A percentile compares a stretch with the other conserved stretches of the same genome.
phyloP scores from a whole-genome alignment of 2,797 vertebrate genomes.

The Echiichthys vipera region DNA sequence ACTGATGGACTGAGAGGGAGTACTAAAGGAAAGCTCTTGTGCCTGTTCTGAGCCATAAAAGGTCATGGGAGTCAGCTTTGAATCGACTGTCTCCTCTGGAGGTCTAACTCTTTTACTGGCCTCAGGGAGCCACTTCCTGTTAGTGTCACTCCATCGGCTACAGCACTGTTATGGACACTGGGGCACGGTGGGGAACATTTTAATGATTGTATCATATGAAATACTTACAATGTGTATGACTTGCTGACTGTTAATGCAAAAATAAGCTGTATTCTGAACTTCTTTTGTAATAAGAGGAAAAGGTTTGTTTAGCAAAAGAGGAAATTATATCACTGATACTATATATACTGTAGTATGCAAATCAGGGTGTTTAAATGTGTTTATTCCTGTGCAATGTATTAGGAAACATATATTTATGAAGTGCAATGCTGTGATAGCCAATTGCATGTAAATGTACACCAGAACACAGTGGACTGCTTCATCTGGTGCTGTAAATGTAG shows the following conservation, averaged over 20 bases:
- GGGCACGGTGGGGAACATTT: conserved; percentile 39
- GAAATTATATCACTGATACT: conserved; percentile 38
- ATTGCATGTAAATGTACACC: conserved; percentile 70
- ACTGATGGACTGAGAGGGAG: conserved; percentile 45
- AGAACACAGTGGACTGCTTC: conserved; percentile 51
- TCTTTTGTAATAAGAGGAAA: conserved; percentile 49
- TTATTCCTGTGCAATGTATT: conserved; percentile 56
- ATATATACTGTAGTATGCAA: conserved; percentile 58
- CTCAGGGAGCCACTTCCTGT: conserved; percentile 52
- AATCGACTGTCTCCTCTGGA: conserved; percentile 26
- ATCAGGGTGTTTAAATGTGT: conserved; percentile 64
- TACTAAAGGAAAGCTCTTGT: conserved; percentile 35
- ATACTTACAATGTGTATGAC: conserved; percentile 71
- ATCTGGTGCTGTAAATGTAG: conserved; percentile 44
- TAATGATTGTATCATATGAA: conserved; percentile 57
- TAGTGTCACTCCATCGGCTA: conserved; percentile 58
- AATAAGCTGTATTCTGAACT: conserved; percentile 67
- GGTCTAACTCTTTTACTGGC: conserved; percentile 38
- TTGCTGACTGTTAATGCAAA: conserved; percentile 78
- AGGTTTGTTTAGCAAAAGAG: conserved; percentile 32
- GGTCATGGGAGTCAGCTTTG: conserved; percentile 47
- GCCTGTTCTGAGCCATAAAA: conserved; percentile 53
- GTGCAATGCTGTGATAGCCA: conserved; percentile 59
- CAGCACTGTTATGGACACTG: conserved; percentile 72
- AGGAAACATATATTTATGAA: conserved; percentile 54